Base-by-base conservation (phyloP, 1,140 invertebrate species). In the Leptopilina boulardi region DNA sequence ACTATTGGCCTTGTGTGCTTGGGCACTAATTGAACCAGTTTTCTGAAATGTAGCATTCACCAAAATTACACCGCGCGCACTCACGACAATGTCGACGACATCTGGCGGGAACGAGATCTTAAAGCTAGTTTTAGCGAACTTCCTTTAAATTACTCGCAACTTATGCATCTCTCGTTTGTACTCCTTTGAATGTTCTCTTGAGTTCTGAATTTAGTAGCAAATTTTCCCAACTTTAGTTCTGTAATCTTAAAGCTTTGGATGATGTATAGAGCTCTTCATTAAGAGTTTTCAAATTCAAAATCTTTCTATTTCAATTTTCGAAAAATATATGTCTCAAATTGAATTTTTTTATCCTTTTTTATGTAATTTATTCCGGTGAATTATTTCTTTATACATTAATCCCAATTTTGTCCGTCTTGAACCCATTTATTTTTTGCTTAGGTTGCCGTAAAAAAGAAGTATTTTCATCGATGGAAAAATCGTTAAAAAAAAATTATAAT, bases 141-240 rank as follows among this genome's bases (percentile, higher is more conserved):
- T 66, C 26, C 26, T 30, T 66, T 66, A 30, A 30, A 66, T 30
- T 66, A 66, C 59, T 66, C 8, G 13, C 59, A n/a, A 66, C 21
- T 66, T 66, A 66, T 66, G 59, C 59, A 66, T 30, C 26, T 9
- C 26, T 76, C 70, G 47, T 76, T 76, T 71, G 51, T 70, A 71
- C 47, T 71, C 66, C 42, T 51, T 76, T 76, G 70, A 71, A 70
- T 23, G 70, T 34, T 41, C 38, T 71, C 34, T 23, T n/a, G 26
- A 71, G n/a, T 66, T 30, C 15, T 30, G 59, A 66, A 66, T 66
- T 66, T 30, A 66, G 26, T 41, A 70, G 38, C n/a, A 75, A 66
- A 54, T 30, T 44, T 75, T 66, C 41, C 38, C 56, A 75, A 70
- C 11, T 66, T 23, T 8, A n/a, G n/a, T 54, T 66, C 23, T 30